phyloP scores from a whole-genome alignment of 2,113 vertebrate genomes.

The Neofelis nebulosa region DNA sequence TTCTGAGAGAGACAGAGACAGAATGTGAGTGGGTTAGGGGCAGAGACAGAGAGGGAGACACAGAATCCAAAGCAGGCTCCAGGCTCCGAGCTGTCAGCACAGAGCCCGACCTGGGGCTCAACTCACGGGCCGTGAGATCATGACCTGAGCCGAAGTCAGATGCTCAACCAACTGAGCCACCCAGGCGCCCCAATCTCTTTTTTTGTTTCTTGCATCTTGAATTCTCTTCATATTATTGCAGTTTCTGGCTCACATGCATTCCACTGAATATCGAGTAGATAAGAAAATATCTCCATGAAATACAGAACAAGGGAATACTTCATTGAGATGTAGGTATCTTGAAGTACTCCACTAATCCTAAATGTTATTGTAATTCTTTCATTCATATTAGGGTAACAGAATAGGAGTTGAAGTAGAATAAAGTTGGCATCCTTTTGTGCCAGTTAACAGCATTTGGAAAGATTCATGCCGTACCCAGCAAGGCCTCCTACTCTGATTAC shows the following conservation, averaged over 20 bases:
- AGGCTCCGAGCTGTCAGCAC: too few relatives aligned
- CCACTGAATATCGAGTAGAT: background rate
- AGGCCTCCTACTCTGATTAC: conserved; percentile 41
- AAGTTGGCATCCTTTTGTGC: background rate
- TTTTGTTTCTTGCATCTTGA: background rate
- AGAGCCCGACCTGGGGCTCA: too few relatives aligned
- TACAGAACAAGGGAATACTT: background rate
- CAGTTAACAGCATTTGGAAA: conserved; percentile 30
- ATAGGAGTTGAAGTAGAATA: background rate
- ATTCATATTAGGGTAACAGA: background rate
- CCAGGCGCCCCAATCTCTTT: background rate
- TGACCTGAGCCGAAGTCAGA: too few relatives aligned
- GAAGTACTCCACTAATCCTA: background rate
- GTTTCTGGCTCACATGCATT: background rate
- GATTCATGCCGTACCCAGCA: background rate
- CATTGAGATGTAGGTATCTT: background rate
- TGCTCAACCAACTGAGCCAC: too few relatives aligned
- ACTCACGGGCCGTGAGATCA: too few relatives aligned
- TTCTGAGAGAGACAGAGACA: too few relatives aligned
- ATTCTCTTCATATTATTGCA: background rate
- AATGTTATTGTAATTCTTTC: background rate
- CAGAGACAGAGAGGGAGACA: too few relatives aligned
- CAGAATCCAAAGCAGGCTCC: too few relatives aligned
- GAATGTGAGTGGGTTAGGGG: too few relatives aligned
- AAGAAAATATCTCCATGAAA: background rate